Percentiles rank a stretch among this genome's conserved stretches.
Conservation (phyloP, 2,113 vertebrate genomes). For the Oxyura jamaicensis region DNA sequence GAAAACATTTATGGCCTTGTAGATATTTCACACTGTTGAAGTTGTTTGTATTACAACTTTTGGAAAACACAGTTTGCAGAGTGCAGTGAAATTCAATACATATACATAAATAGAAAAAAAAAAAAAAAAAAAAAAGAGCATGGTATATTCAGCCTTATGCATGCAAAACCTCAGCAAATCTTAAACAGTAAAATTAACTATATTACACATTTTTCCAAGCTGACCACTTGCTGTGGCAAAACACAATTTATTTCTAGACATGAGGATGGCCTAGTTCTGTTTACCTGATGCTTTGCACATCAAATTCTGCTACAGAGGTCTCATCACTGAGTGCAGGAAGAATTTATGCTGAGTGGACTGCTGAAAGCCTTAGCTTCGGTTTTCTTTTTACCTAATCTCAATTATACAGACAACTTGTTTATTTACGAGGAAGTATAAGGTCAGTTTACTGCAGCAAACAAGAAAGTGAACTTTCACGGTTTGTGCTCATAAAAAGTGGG, state of each 20-base stretch:
- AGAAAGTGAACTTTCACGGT: neutral
- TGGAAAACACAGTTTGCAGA: neutral
- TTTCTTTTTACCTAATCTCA: neutral
- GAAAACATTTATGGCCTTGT: neutral
- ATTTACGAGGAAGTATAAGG: neutral
- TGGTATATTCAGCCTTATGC: neutral
- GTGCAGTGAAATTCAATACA: neutral
- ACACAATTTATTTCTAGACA: neutral
- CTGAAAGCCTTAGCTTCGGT: neutral
- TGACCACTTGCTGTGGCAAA: neutral
- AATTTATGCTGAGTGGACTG: neutral
- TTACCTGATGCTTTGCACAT: slow-evolving; percentile 37
- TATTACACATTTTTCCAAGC: neutral
- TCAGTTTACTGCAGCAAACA: neutral
- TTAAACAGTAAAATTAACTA: neutral
- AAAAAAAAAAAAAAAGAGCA: neutral
- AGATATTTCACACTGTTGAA: neutral
- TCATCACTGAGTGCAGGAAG: neutral
- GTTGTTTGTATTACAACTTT: neutral
- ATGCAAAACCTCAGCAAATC: neutral
- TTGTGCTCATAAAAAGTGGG: neutral
- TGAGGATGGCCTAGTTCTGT: slow-evolving; percentile 57
- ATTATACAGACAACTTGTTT: neutral
- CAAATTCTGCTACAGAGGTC: neutral
- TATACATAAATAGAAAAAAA: neutral